phyloP scores from a whole-genome alignment of 2,113 vertebrate species.

The Neotoma lepida region DNA sequence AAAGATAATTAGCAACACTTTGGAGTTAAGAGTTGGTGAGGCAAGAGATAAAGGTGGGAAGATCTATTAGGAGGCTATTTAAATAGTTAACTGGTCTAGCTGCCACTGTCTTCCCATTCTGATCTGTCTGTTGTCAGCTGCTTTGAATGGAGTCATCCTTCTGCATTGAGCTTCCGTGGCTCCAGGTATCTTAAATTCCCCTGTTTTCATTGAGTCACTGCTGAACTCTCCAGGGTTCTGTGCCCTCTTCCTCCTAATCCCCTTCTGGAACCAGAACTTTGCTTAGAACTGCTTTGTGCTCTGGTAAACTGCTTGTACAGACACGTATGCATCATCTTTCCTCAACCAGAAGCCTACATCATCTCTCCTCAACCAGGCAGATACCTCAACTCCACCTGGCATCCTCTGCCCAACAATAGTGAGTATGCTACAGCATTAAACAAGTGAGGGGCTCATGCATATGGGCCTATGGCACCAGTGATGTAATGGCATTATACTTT shows the following conservation, averaged over 20 bases:
- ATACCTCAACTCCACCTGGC: background rate
- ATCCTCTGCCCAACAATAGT: background rate
- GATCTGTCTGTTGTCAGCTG: background rate
- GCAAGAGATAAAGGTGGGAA: slow-evolving; percentile 7
- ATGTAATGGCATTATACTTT: background rate
- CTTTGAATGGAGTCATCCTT: slow-evolving; percentile 32
- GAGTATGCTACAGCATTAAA: background rate
- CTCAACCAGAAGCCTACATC: background rate
- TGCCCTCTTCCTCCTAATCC: background rate
- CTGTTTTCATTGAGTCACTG: slow-evolving; percentile 13
- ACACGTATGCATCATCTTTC: background rate
- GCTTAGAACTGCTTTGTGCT: background rate
- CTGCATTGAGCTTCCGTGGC: background rate
- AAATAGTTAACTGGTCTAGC: background rate
- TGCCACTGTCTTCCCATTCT: background rate
- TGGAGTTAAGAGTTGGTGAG: background rate
- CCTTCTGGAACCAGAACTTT: slow-evolving; percentile 4
- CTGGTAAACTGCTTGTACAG: background rate
- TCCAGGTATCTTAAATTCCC: background rate
- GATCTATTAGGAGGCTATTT: slow-evolving; percentile 14
- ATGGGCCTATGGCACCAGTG: background rate
- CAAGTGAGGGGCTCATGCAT: background rate
- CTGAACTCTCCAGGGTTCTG: background rate
- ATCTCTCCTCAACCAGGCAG: background rate
- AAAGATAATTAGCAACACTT: slow-evolving; percentile 42